Evolutionary conservation across 2,797 vertebrate species (phyloP).

Genomic region (Melanotaenia trifasciata): DNA sequence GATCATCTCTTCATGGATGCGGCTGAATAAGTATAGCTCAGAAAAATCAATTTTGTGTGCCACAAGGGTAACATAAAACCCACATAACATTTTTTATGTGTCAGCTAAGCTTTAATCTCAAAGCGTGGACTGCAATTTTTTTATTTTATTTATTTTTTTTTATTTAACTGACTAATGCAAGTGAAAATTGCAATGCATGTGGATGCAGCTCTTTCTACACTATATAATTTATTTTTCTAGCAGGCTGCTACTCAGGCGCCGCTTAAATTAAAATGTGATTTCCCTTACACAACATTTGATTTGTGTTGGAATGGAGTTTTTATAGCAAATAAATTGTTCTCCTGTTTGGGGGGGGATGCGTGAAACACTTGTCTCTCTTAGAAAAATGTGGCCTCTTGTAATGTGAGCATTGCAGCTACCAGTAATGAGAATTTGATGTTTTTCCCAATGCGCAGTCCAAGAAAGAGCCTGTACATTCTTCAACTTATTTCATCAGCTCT

Average conservation of each 20-base stretch:
- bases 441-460: constrained; percentile 23
- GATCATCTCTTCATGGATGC: constrained; percentile 67
- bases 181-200: constrained; percentile 19
- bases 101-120: constrained; percentile 47
- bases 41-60: constrained; percentile 66
- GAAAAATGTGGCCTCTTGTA: constrained; percentile 25
- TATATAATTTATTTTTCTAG: constrained; percentile 8
- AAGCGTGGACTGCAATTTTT: constrained; percentile 34
- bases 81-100: constrained; percentile 31
- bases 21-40: constrained; percentile 63
- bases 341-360: constrained; percentile 10
- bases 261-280: constrained; percentile 46
- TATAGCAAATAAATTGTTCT: constrained; percentile 27
- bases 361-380: constrained; percentile 19
- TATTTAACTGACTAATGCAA: constrained; percentile 19
- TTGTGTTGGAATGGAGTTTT: constrained; percentile 27
- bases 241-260: constrained; percentile 1
- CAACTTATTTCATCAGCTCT: constrained; percentile 47
- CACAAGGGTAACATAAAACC: constrained; percentile 64
- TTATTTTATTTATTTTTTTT: not conserved
- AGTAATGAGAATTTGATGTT: constrained; percentile 39
- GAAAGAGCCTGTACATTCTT: constrained; percentile 30
- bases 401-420: constrained; percentile 16
- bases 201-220: constrained; percentile 5
- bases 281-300: constrained; percentile 28